These are phyloP conservation scores for Nomada goodeniana DNA, from an alignment of 2,888 invertebrate species.

Conservation along the genomic window DNA sequence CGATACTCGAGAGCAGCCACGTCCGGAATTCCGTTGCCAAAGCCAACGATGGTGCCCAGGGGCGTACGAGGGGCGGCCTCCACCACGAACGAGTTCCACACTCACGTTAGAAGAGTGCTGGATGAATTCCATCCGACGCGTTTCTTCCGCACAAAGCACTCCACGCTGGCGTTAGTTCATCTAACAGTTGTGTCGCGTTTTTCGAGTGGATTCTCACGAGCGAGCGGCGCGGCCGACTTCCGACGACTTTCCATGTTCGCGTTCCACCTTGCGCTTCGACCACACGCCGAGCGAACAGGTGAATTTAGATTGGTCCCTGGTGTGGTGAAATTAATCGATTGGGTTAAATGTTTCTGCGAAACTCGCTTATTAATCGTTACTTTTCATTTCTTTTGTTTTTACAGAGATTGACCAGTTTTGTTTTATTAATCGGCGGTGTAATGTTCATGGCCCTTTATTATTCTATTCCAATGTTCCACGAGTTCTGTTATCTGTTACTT, in stretches of 20 bases:
- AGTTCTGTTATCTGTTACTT: no score
- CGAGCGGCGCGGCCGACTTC: slow-evolving; percentile 16
- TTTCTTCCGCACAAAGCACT: slow-evolving; percentile 30
- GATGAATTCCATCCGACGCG: slow-evolving; percentile 28
- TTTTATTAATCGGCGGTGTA: no score
- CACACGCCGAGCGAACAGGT: no score
- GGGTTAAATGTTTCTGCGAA: no score
- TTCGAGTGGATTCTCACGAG: slow-evolving; percentile 60
- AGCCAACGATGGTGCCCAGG: slow-evolving; percentile 1
- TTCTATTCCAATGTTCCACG: no score
- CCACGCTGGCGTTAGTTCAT: slow-evolving; percentile 30
- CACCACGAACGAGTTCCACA: background rate
- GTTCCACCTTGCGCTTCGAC: no score
- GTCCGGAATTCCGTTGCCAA: background rate
- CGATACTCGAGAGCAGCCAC: background rate
- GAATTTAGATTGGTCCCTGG: no score
- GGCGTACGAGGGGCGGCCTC: background rate
- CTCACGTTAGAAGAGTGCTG: slow-evolving; percentile 29
- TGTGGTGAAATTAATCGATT: no score
- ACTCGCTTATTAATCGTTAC: no score
- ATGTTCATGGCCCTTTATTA: no score
- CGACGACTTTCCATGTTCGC: background rate
- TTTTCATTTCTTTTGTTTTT: no score
- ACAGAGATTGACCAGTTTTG: no score
- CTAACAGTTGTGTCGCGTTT: slow-evolving; percentile 34